Evolutionary conservation across 2,797 vertebrate genomes (phyloP).

Genomic region (Oreochromis grahami): DNA sequence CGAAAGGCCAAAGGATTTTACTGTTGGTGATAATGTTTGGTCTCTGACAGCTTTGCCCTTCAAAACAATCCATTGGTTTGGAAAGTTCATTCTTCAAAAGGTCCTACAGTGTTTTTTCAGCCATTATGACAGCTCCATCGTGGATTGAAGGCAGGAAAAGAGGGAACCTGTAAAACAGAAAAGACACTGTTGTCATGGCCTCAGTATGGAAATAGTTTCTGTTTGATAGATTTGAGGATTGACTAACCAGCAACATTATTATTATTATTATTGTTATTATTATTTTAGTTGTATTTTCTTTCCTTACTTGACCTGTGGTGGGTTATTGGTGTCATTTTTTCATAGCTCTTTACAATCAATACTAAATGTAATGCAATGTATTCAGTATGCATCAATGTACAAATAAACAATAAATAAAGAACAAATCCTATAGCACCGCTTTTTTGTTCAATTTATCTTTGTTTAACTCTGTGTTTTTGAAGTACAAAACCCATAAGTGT

Average conservation of each 20-base stretch:
- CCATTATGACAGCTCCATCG: constrained; percentile 20
- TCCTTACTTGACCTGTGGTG: neutral
- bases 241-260: neutral
- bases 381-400: neutral
- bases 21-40: constrained; percentile 36
- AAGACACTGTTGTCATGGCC: neutral
- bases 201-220: neutral
- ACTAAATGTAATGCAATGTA: neutral
- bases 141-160: constrained; percentile 5
- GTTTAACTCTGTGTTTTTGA: neutral
- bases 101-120: constrained; percentile 24
- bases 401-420: neutral
- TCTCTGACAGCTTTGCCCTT: constrained; percentile 27
- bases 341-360: neutral
- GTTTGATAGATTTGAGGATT: neutral
- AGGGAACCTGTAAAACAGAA: constrained; percentile 53
- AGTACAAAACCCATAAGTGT: neutral
- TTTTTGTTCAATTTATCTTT: neutral
- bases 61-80: constrained; percentile 44
- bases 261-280: neutral
- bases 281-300: neutral
- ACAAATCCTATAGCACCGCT: neutral
- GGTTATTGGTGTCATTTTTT: neutral
- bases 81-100: constrained; percentile 46
- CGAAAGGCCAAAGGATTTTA: constrained; percentile 49